Evolutionary conservation across 2,113 vertebrate species (phyloP).

Genomic region (Mobula birostris): DNA sequence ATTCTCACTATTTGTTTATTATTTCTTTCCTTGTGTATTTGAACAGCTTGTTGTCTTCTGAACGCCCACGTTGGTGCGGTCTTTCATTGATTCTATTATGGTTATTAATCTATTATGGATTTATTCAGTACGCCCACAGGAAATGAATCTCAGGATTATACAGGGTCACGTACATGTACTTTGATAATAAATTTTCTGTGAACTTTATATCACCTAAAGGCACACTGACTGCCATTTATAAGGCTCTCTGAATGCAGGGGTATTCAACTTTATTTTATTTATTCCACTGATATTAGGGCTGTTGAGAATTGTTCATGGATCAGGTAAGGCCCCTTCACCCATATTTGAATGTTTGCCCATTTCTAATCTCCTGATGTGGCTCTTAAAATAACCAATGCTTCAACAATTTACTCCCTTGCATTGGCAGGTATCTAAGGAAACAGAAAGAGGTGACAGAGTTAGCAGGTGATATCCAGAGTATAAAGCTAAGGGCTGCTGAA

Average conservation of each 20-base stretch:
- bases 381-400: not conserved
- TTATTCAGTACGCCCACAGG: too few relatives aligned
- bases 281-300: not conserved
- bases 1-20: too few relatives aligned
- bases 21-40: too few relatives aligned
- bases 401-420: not conserved
- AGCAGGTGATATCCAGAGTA: too few relatives aligned
- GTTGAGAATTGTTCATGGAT: not conserved
- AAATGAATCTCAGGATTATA: too few relatives aligned
- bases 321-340: not conserved
- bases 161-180: too few relatives aligned
- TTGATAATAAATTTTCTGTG: too few relatives aligned
- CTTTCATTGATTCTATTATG: too few relatives aligned
- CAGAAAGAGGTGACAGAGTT: not conserved
- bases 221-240: not conserved
- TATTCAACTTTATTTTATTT: not conserved
- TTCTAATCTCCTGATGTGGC: not conserved
- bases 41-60: too few relatives aligned
- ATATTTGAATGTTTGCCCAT: not conserved
- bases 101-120: too few relatives aligned
- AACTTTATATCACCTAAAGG: not conserved
- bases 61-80: too few relatives aligned
- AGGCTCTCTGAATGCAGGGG: not conserved
- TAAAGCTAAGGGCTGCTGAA: too few relatives aligned
- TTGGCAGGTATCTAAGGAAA: not conserved